A percentile compares a stretch with the other conserved stretches of the same genome.
Conservation (phyloP, 1,140 invertebrate genomes). For the Ruditapes philippinarum region DNA sequence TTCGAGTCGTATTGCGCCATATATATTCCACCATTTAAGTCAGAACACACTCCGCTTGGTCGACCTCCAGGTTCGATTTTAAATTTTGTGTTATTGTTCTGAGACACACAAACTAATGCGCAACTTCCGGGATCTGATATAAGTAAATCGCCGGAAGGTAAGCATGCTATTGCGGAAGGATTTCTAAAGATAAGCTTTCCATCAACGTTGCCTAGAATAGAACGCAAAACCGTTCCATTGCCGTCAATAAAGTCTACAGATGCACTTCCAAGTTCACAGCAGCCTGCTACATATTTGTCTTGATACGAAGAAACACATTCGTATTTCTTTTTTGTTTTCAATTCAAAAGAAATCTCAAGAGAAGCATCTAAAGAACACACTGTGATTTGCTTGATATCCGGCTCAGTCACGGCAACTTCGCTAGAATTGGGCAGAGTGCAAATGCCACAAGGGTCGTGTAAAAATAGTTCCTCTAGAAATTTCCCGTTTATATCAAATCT, state of each 20-base stretch:
- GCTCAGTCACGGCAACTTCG: constrained; percentile 58
- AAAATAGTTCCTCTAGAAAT: constrained; percentile 49
- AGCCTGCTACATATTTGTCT: constrained; percentile 50
- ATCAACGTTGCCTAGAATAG: constrained; percentile 37
- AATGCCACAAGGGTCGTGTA: constrained; percentile 56
- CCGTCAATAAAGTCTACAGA: constrained; percentile 57
- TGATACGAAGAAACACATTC: constrained; percentile 48
- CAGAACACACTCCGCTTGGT: constrained; percentile 50
- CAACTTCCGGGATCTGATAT: constrained; percentile 50
- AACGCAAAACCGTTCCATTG: constrained; percentile 41
- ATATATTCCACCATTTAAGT: constrained; percentile 35
- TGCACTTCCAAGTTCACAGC: constrained; percentile 37
- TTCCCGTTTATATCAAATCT: constrained; percentile 38
- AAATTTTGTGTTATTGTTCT: constrained; percentile 10
- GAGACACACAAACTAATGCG: constrained; percentile 23
- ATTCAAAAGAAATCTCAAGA: background rate
- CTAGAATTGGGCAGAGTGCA: constrained; percentile 25
- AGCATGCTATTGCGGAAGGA: constrained; percentile 43
- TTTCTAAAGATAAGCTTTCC: constrained; percentile 44
- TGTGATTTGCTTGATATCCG: constrained; percentile 57
- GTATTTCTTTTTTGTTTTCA: constrained; percentile 59
- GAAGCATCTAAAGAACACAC: constrained; percentile 27
- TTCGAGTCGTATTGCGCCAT: constrained; percentile 57
- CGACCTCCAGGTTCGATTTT: constrained; percentile 23
- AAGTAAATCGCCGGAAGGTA: constrained; percentile 40